Base-by-base conservation (phyloP, 1,140 invertebrate genomes). In the Tetramorium simillimum region DNA sequence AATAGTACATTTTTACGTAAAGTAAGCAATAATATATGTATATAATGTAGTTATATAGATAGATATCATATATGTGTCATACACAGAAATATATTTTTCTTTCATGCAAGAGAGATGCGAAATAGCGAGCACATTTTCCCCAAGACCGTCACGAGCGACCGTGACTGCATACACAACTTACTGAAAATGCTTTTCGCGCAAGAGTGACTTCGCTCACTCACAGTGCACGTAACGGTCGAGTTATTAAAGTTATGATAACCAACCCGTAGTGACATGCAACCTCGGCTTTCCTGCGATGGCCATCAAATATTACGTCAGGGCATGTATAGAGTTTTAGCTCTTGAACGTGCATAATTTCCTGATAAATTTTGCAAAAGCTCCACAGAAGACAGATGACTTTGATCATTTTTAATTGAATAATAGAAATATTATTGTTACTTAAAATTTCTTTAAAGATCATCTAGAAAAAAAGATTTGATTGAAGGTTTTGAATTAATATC, bases 171-270 rank as follows among this genome's bases (percentile, higher is more conserved):
- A 51, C 14, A 65, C 24, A 65, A 65, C 76, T 62, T 46, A 77
- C n/a, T 63, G 3, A 49, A 78, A 77, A 77, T 77, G 18, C 58
- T 33, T 65, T 49, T 65, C 14, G 58, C 18, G 24, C 76, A 78
- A 78, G 18, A 78, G 16, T 51, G 58, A 78, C 58, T 78, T 49
- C n/a, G 37, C 56, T 46, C 56, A n/a, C 58, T 78, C 60, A 24
- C 28, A 21, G 43, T 24, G n/a, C n/a, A 67, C 14, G 3, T 78
- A 78, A 78, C 12, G 24, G 58, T 51, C n/a, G 60, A 67, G 28
- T 80, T 67, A 80, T 80, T 67, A 67, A 80, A 78, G 76, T 80
- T 67, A 21, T 51, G 46, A 78, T 46, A 77, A 78, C 24, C 14
- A 37, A 49, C n/a, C 18, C 10, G 40, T 43, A 40, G 18, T 5